Evolutionary conservation across 2,888 invertebrate species (phyloP), one percentile per base, ranked within the genome.

Genomic region (Glyphotaelius pellucidus): DNA sequence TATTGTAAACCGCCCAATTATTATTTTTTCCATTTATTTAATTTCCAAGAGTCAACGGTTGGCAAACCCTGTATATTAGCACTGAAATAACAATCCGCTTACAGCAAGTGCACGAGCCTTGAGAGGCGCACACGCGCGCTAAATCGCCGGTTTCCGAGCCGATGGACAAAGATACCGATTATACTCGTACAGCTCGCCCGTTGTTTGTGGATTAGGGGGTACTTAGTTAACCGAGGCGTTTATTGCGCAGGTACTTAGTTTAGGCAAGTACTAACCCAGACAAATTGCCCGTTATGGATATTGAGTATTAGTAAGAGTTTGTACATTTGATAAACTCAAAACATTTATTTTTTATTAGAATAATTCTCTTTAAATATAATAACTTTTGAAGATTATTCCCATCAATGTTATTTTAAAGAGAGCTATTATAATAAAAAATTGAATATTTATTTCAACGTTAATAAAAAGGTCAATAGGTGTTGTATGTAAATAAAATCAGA

Each of bases 181-280:
- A 67, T 67, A 30, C 19, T 47, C n/a, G n/a, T n/a, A n/a, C n/a
- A n/a, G 86, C 47, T 91, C 86, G 67, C 67, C 89, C 89, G 90
- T 90, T 92, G 86, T 80, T 67, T 67, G 67, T 19, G 92, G 92
- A 92, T 92, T 92, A 92, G 90, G 89, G 81, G 92, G 92, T 90
- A 92, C 67, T 92, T 90, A 90, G 92, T 81, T 31, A 85, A 83
- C 84, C 92, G 52, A 85, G 79, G 91, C 89, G 88, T 88, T 86
- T 31, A n/a, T 11, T 42, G 47, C 25, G 31, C 81, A 81, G 32
- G 32, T 19, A 52, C 67, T 67, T 67, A 67, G 5, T 67, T 67
- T 67, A 67, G 67, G 7, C 25, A 9, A 67, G 67, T 67, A 67
- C n/a, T n/a, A 67, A n/a, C 67, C 67, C 7, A n/a, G 67, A 25